Base-by-base conservation (phyloP, 2,888 invertebrate genomes). In the Poecilus cupreus region DNA sequence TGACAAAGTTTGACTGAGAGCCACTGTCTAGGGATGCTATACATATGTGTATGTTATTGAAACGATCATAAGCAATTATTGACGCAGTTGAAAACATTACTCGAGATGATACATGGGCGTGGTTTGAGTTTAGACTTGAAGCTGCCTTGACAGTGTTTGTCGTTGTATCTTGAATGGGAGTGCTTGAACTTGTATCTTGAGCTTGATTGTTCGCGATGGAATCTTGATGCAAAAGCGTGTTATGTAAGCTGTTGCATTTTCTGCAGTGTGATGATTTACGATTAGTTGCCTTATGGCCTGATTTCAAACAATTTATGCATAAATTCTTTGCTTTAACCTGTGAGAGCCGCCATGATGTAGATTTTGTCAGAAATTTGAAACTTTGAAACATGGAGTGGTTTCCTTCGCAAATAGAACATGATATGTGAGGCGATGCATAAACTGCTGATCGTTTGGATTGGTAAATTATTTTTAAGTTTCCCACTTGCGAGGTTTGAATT, bases 1-100 rank as follows among this genome's bases (percentile, higher is more conserved):
- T 37, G 8, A 70, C 37, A 32, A 70, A 70, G 32, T 37, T 70
- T 26, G 70, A 70, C 37, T 70, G 70, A 32, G 70, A 70, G 37
- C 70, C 70, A 10, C 37, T 37, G 18, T 70, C 70, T 13, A 70
- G 32, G 4, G 37, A 37, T 32, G 70, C 70, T 37, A 26, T 26
- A 10, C 32, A 26, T 18, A 18, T 26, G 32, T 37, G 32, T n/a
- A 18, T 18, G 16, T 70, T 70, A 5, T 70, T 37, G 11, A 20
- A 10, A 5, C 16, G 4, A 18, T 37, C 70, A 20, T 20, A 13
- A 10, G 18, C 8, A 2, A 37, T 32, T 2, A 70, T 18, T 32
- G 16, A 68, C n/a, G 26, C 68, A 11, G 68, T 68, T 32, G 70
- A 32, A 13, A 70, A 4, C 13, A 70, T 16, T 37, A 70, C 16